Evolutionary conservation across 1,140 invertebrate species (phyloP), one percentile per base, ranked within the genome.

Genomic region (Coenobita brevimanus): DNA sequence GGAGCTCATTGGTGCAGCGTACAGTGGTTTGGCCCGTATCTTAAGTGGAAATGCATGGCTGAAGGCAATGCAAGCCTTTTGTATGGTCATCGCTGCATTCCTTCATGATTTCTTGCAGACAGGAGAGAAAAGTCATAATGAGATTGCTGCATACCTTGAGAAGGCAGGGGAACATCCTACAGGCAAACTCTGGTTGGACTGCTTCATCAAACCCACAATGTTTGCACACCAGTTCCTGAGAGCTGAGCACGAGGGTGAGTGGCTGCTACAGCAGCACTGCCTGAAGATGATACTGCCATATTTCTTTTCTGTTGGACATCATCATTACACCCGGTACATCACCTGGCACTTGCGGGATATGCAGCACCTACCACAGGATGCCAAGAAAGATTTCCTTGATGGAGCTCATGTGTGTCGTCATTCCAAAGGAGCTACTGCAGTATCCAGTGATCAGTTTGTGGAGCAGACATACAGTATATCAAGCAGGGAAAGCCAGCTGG

Each of bases 161-260:
- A 67, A 67, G n/a, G 62, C 62, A 6, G n/a, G 62, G n/a, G 62
- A 67, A 24, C 62, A 67, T n/a, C 62, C 62, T 8, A 67, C 62
- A n/a, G n/a, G 4, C 30, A 6, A n/a, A n/a, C 62, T 67, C 6
- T 67, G 62, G 62, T 6, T 67, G 21, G 62, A 67, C n/a, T 67
- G 62, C 62, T 33, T 67, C n/a, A n/a, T 33, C 30, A 67, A 6
- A 4, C 62, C 62, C n/a, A 67, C 62, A 6, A 6, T 67, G n/a
- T 10, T 67, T 6, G 21, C 62, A 6, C 62, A 24, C 62, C 6
- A 8, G n/a, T 67, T 67, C 62, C n/a, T 6, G 62, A 6, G 21
- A n/a, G 62, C n/a, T 10, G 62, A 67, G n/a, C 6, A n/a, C 6
- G 30, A 67, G 21, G 62, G 62, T 67, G 62, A 67, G 4, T 67